These are phyloP conservation scores for Proterorhinus semilunaris DNA, from an alignment of 2,113 vertebrate species.

Conservation along the genomic window DNA sequence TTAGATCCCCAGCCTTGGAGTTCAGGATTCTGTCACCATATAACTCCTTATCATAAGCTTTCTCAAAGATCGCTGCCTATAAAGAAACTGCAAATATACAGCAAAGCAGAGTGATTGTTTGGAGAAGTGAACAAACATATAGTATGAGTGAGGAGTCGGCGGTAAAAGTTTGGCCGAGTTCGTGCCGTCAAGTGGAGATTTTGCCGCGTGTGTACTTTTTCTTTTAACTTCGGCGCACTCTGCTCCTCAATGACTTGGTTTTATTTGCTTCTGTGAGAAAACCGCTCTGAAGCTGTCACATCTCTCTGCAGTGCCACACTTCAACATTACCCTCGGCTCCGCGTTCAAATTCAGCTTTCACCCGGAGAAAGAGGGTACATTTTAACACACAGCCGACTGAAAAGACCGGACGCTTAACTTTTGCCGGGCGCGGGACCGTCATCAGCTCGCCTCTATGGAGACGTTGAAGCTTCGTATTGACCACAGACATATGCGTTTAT, in stretches of 20 bases:
- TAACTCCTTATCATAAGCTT: neutral
- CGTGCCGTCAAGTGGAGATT: neutral
- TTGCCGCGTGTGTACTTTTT: slow-evolving; percentile 2
- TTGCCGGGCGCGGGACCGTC: too few species aligned
- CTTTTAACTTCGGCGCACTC: neutral
- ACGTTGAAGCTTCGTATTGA: too few species aligned
- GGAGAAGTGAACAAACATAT: neutral
- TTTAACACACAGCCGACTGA: too few species aligned
- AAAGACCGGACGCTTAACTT: too few species aligned
- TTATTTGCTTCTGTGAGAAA: slow-evolving; percentile 1
- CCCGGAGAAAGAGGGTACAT: neutral
- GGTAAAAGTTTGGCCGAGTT: neutral
- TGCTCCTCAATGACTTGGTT: neutral
- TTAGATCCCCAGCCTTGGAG: too few species aligned
- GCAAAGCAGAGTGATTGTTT: neutral
- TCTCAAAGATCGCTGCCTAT: neutral
- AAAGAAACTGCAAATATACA: neutral
- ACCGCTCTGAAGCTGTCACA: slow-evolving; percentile 5
- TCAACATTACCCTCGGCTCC: neutral
- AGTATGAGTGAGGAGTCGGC: neutral
- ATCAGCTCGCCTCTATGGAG: too few species aligned
- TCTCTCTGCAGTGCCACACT: neutral
- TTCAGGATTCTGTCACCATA: too few species aligned
- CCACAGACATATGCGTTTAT: too few species aligned
- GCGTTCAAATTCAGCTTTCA: neutral